Base-by-base conservation (phyloP, 2,113 vertebrate genomes). In the Chaetodon trifascialis region DNA sequence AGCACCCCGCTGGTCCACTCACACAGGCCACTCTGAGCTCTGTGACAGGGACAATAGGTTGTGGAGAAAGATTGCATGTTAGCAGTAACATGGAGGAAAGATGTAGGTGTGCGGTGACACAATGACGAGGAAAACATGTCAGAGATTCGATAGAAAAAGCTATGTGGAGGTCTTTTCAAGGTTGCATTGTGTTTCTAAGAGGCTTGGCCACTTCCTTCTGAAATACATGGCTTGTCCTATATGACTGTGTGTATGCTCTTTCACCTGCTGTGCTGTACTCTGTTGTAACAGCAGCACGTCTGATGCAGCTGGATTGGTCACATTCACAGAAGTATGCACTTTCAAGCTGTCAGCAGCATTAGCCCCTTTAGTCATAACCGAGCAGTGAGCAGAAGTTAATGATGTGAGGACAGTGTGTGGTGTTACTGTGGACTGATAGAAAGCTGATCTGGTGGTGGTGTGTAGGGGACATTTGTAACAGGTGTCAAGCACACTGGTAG, bases 391-490 rank as follows among this genome's bases (percentile, higher is more conserved):
- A 54, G 30, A 36, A 83, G 63, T 67, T 4, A 80, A 64, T 55
- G 56, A 68, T 67, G 66, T 76, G 59, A 74, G 7, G 36, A 51
- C 55, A 56, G 51, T 17, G 71, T 64, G 66, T 71, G 65, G 56
- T 40, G 82, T 76, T 67, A 25, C 68, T 34, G 67, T 51, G 36
- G 69, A 60, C 38, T 30, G 30, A 17, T 23, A 34, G 91, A 78
- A 92, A 92, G 84, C 65, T 78, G 85, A 93, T 83, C 75, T 54
- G 30, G 2, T 47, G 58, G n/a, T 7, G 62, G 67, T 69, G 78
- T 71, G 56, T 68, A 54, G 54, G 36, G 30, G 47, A n/a, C 51
- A 73, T 64, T 76, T 23, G 58, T 58, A 86, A 87, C 91, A 93
- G 89, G 87, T 92, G 89, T 86, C 69, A 55, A 15, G 49, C 82